Evolutionary conservation across 2,113 vertebrate genomes (phyloP).

Genomic region (Campylomormyrus numenius): DNA sequence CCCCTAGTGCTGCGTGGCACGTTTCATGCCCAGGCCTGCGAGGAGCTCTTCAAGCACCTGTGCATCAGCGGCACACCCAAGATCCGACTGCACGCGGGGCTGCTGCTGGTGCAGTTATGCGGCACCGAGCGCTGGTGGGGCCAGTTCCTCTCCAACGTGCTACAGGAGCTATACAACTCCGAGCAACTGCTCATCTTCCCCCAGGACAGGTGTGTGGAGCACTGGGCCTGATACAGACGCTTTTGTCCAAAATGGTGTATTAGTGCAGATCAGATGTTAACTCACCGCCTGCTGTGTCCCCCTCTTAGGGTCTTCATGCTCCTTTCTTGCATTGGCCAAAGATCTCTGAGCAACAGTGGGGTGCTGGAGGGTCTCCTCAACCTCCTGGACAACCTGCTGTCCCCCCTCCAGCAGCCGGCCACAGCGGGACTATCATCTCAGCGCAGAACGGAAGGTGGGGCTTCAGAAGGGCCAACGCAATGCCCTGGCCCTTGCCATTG

Average conservation of each 20-base stretch:
- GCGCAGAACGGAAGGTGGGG: conserved; percentile 80
- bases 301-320: conserved; percentile 88
- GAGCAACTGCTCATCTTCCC: conserved; percentile 97
- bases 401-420: conserved; percentile 82
- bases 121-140: conserved; percentile 98
- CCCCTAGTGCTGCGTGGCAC: conserved; percentile 90
- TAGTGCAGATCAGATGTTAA: not conserved
- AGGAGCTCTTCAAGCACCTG: conserved; percentile 96
- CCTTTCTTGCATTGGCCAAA: conserved; percentile 95
- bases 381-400: conserved; percentile 86
- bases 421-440: conserved; percentile 45
- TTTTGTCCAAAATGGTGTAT: not conserved
- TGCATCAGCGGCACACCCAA: conserved; percentile 97
- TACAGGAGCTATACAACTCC: conserved; percentile 97
- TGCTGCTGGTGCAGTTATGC: conserved; percentile 91
- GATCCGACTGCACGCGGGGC: conserved; percentile 88
- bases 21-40: conserved; percentile 92
- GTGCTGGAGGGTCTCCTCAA: conserved; percentile 94
- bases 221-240: not conserved
- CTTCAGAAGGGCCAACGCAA: not conserved
- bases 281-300: not conserved
- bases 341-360: conserved; percentile 94
- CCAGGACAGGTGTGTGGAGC: conserved; percentile 80
- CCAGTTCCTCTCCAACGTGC: conserved; percentile 93
- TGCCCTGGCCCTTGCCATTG: not conserved